These are phyloP conservation scores for Steinernema feltiae DNA, from an alignment of 1,140 invertebrate species.

Conservation along the genomic window DNA sequence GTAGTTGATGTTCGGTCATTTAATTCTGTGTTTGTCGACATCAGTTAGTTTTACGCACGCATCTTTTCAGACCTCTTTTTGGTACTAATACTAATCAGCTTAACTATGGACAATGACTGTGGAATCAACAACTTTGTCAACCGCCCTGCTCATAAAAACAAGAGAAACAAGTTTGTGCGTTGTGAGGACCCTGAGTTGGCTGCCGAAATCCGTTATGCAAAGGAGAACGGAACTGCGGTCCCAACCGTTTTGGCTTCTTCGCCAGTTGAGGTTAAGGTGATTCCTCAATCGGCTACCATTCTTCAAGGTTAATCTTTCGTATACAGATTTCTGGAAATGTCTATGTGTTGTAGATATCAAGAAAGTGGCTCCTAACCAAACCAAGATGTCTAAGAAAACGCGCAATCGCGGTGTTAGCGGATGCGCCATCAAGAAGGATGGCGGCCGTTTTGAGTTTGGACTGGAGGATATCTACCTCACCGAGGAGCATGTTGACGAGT, in stretches of 20 bases:
- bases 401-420: not conserved
- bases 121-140: not conserved
- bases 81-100: not conserved
- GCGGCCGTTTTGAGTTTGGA: not conserved
- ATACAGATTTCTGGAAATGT: too few relatives aligned
- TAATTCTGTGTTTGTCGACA: too few relatives aligned
- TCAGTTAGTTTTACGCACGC: not conserved
- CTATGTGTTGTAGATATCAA: not conserved
- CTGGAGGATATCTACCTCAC: not conserved
- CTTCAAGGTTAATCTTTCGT: conserved; percentile 10
- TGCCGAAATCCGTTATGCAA: not conserved
- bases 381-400: not conserved
- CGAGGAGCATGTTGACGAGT: not conserved
- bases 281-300: not conserved
- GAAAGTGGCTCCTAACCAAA: conserved; percentile 6
- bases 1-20: not conserved
- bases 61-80: not conserved
- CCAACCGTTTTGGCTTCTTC: not conserved
- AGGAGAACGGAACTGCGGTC: not conserved
- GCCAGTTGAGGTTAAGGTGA: not conserved
- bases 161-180: not conserved
- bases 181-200: not conserved
- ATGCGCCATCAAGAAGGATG: conserved; percentile 1
- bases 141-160: not conserved
- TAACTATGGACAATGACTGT: not conserved